Conservation (phyloP, 2,888 invertebrate genomes). For the Doris montereyensis region DNA sequence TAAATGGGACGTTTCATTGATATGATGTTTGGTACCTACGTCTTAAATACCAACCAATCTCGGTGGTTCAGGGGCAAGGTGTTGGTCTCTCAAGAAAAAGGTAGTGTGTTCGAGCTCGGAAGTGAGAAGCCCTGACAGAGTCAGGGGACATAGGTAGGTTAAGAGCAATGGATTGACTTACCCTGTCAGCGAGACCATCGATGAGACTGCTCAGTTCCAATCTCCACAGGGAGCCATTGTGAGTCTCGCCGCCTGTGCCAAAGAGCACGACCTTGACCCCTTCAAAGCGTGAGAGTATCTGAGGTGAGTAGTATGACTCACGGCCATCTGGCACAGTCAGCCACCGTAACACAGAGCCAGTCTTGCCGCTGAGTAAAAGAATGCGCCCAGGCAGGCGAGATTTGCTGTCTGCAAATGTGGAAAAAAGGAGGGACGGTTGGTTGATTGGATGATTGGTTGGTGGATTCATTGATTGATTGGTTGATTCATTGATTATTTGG, state of each 20-base stretch:
- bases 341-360: conserved; percentile 79
- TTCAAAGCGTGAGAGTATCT: conserved; percentile 65
- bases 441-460: no score
- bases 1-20: no score
- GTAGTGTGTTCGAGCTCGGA: no score
- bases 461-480: no score
- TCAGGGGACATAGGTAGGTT: no score
- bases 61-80: no score
- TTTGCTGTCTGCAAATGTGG: conserved; percentile 66
- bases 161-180: no score
- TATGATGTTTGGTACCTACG: no score
- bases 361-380: conserved; percentile 81
- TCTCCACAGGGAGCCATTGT: conserved; percentile 81
- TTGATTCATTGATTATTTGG: no score
- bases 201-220: conserved; percentile 76
- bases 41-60: no score
- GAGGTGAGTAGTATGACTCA: conserved; percentile 84
- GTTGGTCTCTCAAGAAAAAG: no score
- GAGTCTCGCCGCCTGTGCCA: conserved; percentile 83
- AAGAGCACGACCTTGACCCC: conserved; percentile 79
- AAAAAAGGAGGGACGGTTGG: neutral
- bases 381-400: conserved; percentile 78
- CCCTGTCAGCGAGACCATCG: conserved; percentile 70
- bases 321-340: conserved; percentile 78
- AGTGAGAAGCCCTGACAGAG: no score